Conservation (phyloP, 2,797 vertebrate genomes). For the Catamblyrhynchus diadema region DNA sequence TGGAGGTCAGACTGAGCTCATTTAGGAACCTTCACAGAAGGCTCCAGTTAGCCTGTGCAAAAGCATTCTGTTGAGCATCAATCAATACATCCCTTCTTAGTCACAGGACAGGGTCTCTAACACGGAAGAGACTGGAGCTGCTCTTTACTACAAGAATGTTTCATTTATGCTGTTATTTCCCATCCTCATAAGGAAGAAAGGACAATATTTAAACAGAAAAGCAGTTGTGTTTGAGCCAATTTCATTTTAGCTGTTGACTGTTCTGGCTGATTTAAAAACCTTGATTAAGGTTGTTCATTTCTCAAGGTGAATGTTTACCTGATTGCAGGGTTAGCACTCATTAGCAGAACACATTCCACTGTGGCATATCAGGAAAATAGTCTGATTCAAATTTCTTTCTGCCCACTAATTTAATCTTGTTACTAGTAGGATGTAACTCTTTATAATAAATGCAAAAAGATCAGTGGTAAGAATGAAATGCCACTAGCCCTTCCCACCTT, state of each 20-base stretch:
- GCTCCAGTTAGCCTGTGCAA: background rate
- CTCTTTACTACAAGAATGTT: background rate
- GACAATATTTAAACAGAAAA: background rate
- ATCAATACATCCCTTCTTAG: background rate
- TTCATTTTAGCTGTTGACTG: background rate
- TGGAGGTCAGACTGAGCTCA: background rate
- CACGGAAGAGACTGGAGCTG: background rate
- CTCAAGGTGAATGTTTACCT: conserved; percentile 22
- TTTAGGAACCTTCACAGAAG: background rate
- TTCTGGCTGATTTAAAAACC: background rate
- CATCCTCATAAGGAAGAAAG: background rate
- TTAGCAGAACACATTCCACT: background rate
- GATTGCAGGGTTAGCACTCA: background rate
- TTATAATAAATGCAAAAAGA: background rate
- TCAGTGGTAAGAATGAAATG: background rate
- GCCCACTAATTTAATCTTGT: background rate
- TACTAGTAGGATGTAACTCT: background rate
- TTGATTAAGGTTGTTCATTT: background rate
- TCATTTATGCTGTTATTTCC: background rate
- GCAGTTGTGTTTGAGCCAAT: background rate
- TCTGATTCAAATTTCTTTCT: background rate
- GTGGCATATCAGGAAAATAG: background rate
- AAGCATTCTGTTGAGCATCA: background rate
- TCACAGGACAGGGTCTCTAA: background rate
- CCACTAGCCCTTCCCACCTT: background rate